Conservation (phyloP, 1,140 invertebrate species). For the Drosophila pectinifera region DNA sequence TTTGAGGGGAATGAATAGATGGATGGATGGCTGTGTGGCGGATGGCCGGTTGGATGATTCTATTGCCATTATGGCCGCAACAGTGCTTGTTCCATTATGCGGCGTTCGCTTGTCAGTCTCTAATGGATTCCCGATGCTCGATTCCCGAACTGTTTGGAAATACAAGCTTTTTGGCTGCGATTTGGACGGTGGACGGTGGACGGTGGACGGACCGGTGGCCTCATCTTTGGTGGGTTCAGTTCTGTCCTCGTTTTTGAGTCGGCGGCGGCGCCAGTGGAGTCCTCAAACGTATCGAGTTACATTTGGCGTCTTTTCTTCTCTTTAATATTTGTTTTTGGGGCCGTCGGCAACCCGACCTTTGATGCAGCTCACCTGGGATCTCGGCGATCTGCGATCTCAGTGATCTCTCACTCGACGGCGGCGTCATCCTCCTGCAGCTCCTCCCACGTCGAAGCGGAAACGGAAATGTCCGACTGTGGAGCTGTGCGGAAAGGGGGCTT, state of each 20-base stretch:
- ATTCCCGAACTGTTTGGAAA: conserved; percentile 30
- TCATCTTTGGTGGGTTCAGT: conserved; percentile 27
- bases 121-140: conserved; percentile 61
- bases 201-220: conserved; percentile 6
- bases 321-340: not conserved
- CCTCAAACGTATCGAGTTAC: conserved; percentile 71
- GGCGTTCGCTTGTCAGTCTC: conserved; percentile 67
- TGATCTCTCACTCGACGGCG: conserved; percentile 10
- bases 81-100: conserved; percentile 77
- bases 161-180: conserved; percentile 55
- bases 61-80: conserved; percentile 72
- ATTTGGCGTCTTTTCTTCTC: conserved; percentile 44
- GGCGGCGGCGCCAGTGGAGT: conserved; percentile 60
- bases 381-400: conserved; percentile 7
- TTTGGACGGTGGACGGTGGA: conserved; percentile 11
- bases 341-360: conserved; percentile 52
- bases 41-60: conserved; percentile 52
- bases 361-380: conserved; percentile 50
- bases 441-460: conserved; percentile 54
- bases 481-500: conserved; percentile 23
- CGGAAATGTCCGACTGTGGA: conserved; percentile 60
- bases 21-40: conserved; percentile 18
- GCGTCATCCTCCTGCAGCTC: conserved; percentile 2
- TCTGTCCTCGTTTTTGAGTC: conserved; percentile 12
- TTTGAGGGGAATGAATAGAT: conserved; percentile 13